Evolutionary conservation across 2,888 invertebrate species (phyloP), one percentile per base, ranked within the genome.

Genomic region (Chloromyia formosa): DNA sequence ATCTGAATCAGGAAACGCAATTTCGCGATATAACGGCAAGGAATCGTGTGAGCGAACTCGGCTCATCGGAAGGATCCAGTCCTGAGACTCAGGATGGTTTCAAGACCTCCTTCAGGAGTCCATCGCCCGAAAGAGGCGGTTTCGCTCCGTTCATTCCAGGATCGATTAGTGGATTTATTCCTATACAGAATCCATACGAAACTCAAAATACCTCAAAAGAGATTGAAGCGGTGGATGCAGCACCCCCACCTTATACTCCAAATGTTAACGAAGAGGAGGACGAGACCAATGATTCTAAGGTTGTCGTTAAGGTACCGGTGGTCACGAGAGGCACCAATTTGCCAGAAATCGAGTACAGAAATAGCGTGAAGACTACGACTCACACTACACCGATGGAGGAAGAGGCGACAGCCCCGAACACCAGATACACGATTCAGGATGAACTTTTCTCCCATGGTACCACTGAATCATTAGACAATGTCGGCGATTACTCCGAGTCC

Each of bases 71-170:
- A 73, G 78, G 79, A 7, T 72, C 78, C 0, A 83, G 80, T 77
- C 82, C 82, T 18, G 83, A 84, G 69, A 79, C 40, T 78, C 82
- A 79, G 80, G 84, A 78, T 78, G 78, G 81, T 0, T 85, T 85
- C 53, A 68, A 76, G 61, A 78, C 79, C 10, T 83, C 84, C 1
- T 83, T 84, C 72, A 80, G 81, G 1, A 81, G 82, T 22, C 84
- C 85, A 1, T 85, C 86, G 81, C 89, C 93, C 72, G 91, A 93
- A 84, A 89, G 89, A 20, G 93, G 93, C 16, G 94, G 94, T 1
- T 94, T 94, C 81, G 86, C 90, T 14, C 94, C 94, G 16, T 88
- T 93, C 80, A 82, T 93, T 18, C 93, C 94, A 0, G 90, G 90
- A 53, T 88, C 88, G 68, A 79, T 89, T 76, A 91, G 92, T 49